Conservation (phyloP, 2,888 invertebrate genomes). For the Thereva unica region DNA sequence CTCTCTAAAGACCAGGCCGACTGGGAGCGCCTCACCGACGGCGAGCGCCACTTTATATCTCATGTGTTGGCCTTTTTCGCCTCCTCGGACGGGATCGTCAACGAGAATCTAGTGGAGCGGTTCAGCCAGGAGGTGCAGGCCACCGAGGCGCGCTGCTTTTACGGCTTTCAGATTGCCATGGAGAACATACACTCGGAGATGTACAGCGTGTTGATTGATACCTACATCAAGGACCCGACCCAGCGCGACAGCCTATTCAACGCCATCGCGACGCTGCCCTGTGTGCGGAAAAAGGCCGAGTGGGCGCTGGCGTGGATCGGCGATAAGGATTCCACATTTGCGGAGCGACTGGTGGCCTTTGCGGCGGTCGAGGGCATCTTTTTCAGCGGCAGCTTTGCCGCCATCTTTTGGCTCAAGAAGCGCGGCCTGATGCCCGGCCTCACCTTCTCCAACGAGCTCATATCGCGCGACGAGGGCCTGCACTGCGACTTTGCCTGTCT, state of each 20-base stretch:
- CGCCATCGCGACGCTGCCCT: conserved; percentile 95
- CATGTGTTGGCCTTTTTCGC: conserved; percentile 99
- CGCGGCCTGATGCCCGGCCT: conserved; percentile 98
- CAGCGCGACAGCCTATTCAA: conserved; percentile 93
- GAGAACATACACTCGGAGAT: conserved; percentile 99
- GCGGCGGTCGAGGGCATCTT: conserved; percentile 99
- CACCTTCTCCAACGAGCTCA: conserved; percentile 98
- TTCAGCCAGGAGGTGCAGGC: conserved; percentile 97
- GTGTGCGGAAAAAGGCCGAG: conserved; percentile 95
- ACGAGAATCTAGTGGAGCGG: conserved; percentile 96
- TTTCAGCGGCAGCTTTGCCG: conserved; percentile 98
- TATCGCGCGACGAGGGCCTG: conserved; percentile 96
- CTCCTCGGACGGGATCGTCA: conserved; percentile 99
- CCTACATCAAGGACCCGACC: conserved; percentile 84
- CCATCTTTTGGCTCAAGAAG: conserved; percentile 99
- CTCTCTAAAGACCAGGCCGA: conserved; percentile 86
- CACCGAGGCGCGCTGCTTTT: conserved; percentile 96
- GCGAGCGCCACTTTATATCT: conserved; percentile 93
- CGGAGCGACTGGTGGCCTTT: conserved; percentile 94
- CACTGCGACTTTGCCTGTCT: conserved; percentile 99
- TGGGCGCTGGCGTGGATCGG: conserved; percentile 98
- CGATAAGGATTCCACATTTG: conserved; percentile 83
- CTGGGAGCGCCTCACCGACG: conserved; percentile 83
- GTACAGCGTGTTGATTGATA: conserved; percentile 97
- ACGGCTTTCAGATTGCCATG: conserved; percentile 99